These are phyloP conservation scores for Pachypeltis micranthus DNA, from an alignment of 1,140 invertebrate genomes.

Conservation along the genomic window DNA sequence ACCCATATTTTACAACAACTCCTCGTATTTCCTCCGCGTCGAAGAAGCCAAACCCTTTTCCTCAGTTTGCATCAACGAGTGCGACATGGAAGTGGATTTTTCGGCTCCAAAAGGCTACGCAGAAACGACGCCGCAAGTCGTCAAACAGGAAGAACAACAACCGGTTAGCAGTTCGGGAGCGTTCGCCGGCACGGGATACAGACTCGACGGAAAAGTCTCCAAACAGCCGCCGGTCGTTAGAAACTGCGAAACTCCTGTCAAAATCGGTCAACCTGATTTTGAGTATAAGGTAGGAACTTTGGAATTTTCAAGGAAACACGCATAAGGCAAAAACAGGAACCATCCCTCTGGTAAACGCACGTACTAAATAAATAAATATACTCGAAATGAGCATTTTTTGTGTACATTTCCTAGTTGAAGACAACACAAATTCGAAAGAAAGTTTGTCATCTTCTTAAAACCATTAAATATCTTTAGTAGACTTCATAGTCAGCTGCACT, in stretches of 20 bases:
- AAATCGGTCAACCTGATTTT: background rate
- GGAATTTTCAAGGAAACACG: background rate
- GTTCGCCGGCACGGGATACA: background rate
- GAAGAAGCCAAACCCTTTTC: conserved; percentile 86
- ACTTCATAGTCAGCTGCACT: no score
- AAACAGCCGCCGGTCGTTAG: background rate
- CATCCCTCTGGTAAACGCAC: no score
- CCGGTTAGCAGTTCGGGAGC: background rate
- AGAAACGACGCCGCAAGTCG: background rate
- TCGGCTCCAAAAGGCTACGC: conserved; percentile 83
- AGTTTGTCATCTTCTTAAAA: no score
- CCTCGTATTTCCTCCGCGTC: conserved; percentile 89
- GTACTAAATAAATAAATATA: no score
- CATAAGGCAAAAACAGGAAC: no score
- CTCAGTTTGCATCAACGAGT: conserved; percentile 95
- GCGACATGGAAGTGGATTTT: conserved; percentile 99
- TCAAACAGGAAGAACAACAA: background rate
- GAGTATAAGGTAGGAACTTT: background rate
- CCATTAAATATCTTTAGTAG: no score
- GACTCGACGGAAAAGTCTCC: background rate
- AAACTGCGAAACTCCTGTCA: background rate
- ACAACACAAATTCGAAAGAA: no score
- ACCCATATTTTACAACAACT: conserved; percentile 93
- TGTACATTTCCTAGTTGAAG: no score
- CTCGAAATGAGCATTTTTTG: no score